These are phyloP conservation scores for Sarcophilus harrisii DNA, from an alignment of 2,797 vertebrate species.

Conservation along the genomic window DNA sequence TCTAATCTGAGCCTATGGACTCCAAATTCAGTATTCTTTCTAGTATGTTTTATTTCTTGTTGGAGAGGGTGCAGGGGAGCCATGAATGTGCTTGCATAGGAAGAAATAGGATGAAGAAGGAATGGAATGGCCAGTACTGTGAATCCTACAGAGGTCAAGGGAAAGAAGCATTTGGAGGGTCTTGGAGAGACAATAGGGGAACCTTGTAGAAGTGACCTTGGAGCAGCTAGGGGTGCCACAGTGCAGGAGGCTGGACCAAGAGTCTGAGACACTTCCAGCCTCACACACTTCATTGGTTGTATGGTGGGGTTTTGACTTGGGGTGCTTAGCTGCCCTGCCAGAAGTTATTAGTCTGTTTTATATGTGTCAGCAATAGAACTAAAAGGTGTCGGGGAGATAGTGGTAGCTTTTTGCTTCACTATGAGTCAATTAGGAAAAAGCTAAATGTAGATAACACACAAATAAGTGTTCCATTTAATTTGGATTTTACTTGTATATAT, in stretches of 20 bases:
- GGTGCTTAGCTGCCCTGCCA: not conserved
- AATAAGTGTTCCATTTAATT: not conserved
- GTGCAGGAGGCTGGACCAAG: not conserved
- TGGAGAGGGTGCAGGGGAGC: not conserved
- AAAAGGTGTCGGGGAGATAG: too few species aligned
- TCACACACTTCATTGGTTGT: not conserved
- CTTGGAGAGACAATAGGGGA: not conserved
- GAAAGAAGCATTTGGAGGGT: not conserved
- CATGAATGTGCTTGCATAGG: not conserved
- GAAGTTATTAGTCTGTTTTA: not conserved
- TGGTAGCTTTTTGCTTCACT: not conserved
- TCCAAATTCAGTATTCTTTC: not conserved
- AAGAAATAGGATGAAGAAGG: not conserved
- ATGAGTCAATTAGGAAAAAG: not conserved
- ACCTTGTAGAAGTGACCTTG: not conserved
- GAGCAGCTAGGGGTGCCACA: not conserved
- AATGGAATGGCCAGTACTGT: not conserved
- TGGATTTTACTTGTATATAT: not conserved
- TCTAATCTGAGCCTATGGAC: not conserved
- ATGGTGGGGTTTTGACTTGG: not conserved
- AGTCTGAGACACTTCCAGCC: not conserved
- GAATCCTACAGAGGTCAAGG: not conserved
- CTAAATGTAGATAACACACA: not conserved
- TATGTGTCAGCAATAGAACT: not conserved
- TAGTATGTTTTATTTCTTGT: not conserved